Evolutionary conservation across 1,140 invertebrate species (phyloP), one percentile per base, ranked within the genome.

Genomic region (Pteromalus puparum): DNA sequence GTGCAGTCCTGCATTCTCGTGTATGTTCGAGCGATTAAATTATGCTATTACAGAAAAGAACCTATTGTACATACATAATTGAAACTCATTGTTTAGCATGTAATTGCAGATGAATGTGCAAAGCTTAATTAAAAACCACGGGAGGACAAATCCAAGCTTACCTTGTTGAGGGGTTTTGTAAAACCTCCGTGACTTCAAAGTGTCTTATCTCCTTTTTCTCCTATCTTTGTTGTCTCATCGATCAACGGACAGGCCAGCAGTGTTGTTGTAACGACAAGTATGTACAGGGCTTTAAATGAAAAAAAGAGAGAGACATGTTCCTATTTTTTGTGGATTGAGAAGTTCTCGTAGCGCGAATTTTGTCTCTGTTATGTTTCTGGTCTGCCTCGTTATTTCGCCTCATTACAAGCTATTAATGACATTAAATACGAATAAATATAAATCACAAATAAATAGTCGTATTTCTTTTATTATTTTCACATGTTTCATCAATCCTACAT

Each of bases 41-140:
- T 78, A 85, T 72, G 80, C 74, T 85, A 78, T 84, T 77, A 85
- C 30, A 81, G 75, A 26, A 80, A 87, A 90, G 88, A 85, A 88
- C 65, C 87, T 90, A 90, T 91, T 91, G 89, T 91, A 90, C 79
- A 90, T 91, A 92, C 80, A 90, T 87, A 87, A 85, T 89, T 82
- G 86, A 87, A 89, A 87, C 82, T 88, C 86, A 89, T 90, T 87
- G 82, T 87, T 89, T 92, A 91, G 87, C 70, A 87, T 89, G 79
- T 88, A 89, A 90, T 89, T 85, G 85, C 87, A 89, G 83, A 88
- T 90, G 89, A 90, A 90, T 90, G 87, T 90, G 80, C 84, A 89
- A 91, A 90, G 87, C 87, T 89, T 91, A 90, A 91, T 91, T 89
- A 90, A 61, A 91, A 92, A 89, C 89, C 88, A 87, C 85, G 85